Evolutionary conservation across 2,797 vertebrate genomes (phyloP), one percentile per base, ranked within the genome.

Genomic region (Peromyscus eremicus): DNA sequence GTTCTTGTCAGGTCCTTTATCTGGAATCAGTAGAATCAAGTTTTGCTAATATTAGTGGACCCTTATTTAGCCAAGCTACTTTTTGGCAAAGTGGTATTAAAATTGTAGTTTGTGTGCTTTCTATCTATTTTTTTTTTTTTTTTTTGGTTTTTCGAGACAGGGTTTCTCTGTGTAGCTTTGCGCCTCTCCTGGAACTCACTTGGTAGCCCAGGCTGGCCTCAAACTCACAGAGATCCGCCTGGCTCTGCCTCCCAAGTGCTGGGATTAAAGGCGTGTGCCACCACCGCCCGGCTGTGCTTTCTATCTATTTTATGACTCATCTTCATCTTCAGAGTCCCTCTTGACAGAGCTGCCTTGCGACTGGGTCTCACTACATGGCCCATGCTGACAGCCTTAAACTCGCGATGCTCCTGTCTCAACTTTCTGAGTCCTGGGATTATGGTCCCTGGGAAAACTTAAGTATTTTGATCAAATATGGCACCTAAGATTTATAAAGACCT

Each of bases 1-100:
- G 46, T 71, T 92, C 82, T 37, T 62, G 68, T 82, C 37, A n/a
- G 70, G 76, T 81, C 73, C 49, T 43, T 62, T 73, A 85, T 64
- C 75, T 77, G 13, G 14, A 71, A 70, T 91, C 57, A 62, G 5
- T 79, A 8, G 62, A 79, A 43, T 94, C 68, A 92, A 43, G 23
- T 32, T 96, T 86, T 86, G 83, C 27, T 94, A 70, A 94, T 91
- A 89, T 73, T 62, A 34, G 11, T 52, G 23, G 55, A 57, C 80
- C 43, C 14, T 75, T 89, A 89, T 79, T 70, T 91, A 64, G 29
- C 52, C 16, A 90, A 92, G n/a, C 21, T 82, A 57, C 34, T 60
- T 91, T 93, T 93, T 14, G 46, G 77, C 55, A 96, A 95, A 96
- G 66, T 43, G 29, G 73, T 27, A 17, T n/a, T 17, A 40, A 25